Percentiles rank a stretch among this genome's conserved stretches.
Conservation (phyloP, 2,888 invertebrate genomes). For the Tortrix viridana region DNA sequence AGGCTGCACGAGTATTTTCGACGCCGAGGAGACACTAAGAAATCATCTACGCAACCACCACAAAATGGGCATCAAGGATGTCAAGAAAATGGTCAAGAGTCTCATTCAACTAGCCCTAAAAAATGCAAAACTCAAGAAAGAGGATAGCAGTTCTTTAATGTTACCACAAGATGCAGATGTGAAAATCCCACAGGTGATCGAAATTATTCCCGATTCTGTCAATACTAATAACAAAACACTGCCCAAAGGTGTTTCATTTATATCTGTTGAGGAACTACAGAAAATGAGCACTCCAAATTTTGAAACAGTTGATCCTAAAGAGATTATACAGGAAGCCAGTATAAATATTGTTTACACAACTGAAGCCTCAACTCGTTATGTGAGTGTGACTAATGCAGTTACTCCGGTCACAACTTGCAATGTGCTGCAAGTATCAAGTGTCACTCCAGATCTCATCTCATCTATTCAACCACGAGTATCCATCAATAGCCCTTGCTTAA, state of each 20-base stretch:
- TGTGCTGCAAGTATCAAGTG: slow-evolving; percentile 67
- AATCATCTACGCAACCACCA: slow-evolving; percentile 88
- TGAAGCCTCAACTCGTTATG: slow-evolving; percentile 69
- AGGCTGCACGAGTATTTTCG: slow-evolving; percentile 87
- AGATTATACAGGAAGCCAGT: slow-evolving; percentile 78
- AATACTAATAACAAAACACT: slow-evolving; percentile 59
- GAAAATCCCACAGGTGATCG: slow-evolving; percentile 77
- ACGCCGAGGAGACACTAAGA: slow-evolving; percentile 85
- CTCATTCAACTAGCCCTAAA: slow-evolving; percentile 77
- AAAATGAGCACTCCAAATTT: slow-evolving; percentile 79
- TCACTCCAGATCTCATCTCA: slow-evolving; percentile 75
- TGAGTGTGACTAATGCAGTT: slow-evolving; percentile 61
- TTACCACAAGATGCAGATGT: slow-evolving; percentile 58
- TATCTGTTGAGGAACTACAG: slow-evolving; percentile 75
- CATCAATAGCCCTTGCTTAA: slow-evolving; percentile 46
- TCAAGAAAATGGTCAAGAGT: slow-evolving; percentile 84
- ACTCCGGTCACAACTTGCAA: slow-evolving; percentile 56
- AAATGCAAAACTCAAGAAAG: slow-evolving; percentile 74
- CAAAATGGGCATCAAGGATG: slow-evolving; percentile 85
- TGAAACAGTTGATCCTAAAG: slow-evolving; percentile 76
- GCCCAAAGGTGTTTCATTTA: slow-evolving; percentile 74
- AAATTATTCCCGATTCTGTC: slow-evolving; percentile 71
- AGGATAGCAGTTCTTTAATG: slow-evolving; percentile 49
- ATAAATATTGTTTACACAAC: slow-evolving; percentile 78
- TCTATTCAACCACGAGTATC: slow-evolving; percentile 61